Evolutionary conservation across 2,888 invertebrate species (phyloP).

Genomic region (Sphaerolaimus hirsutus): DNA sequence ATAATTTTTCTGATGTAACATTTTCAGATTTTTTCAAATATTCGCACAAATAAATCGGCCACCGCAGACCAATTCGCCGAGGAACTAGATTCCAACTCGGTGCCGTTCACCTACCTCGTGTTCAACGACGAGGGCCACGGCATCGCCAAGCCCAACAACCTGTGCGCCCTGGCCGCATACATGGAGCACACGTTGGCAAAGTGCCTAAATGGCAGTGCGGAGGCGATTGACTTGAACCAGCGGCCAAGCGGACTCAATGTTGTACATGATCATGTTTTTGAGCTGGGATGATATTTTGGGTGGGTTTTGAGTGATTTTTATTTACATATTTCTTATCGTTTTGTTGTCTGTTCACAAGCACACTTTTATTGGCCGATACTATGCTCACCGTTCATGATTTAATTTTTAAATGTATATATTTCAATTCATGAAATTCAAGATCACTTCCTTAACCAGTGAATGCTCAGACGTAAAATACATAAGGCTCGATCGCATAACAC

Average conservation of each 20-base stretch:
- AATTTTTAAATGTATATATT: neutral
- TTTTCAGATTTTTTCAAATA: too few relatives aligned
- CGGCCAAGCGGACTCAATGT: too few relatives aligned
- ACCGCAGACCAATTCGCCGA: neutral
- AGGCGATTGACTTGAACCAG: too few relatives aligned
- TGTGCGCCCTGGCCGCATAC: neutral
- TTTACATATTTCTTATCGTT: too few relatives aligned
- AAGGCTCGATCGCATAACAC: slow-evolving; percentile 8
- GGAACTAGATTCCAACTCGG: neutral
- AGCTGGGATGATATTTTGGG: too few relatives aligned
- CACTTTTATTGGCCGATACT: neutral
- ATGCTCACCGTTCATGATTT: neutral
- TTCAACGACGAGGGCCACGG: neutral
- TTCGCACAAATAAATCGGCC: too few relatives aligned
- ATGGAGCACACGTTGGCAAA: neutral
- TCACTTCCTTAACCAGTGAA: neutral
- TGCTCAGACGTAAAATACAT: neutral
- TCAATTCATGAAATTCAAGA: neutral
- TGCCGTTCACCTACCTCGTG: neutral
- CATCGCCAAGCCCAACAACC: neutral
- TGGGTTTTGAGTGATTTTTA: too few relatives aligned
- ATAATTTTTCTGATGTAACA: too few relatives aligned
- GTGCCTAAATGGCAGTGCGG: too few relatives aligned
- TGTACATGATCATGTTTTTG: too few relatives aligned
- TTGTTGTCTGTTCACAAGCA: too few relatives aligned